Evolutionary conservation across 2,797 vertebrate genomes (phyloP).

Genomic region (Uromys caudimaculatus): DNA sequence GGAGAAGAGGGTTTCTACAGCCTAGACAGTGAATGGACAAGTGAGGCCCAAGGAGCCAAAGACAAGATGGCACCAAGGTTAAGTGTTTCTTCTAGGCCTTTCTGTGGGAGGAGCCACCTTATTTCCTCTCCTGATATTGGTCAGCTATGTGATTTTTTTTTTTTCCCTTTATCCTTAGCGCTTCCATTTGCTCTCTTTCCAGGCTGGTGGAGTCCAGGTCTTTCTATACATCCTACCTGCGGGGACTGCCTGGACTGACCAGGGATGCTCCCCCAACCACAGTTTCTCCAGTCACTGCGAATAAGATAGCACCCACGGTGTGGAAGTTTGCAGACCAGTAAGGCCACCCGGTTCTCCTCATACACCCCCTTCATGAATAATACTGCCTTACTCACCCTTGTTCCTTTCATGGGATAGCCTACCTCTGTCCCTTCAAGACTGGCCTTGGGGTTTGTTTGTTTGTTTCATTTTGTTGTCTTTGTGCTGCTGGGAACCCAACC

Average conservation of each 20-base stretch:
- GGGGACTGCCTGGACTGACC: constrained; percentile 88
- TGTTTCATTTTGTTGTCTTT: background rate
- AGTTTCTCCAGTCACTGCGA: fast-evolving
- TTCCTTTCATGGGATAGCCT: background rate
- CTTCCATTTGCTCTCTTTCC: constrained; percentile 34
- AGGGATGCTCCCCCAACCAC: constrained; percentile 85
- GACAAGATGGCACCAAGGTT: background rate
- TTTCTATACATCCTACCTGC: constrained; percentile 92
- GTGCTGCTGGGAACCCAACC: background rate
- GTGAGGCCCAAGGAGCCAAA: background rate
- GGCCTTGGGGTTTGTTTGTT: background rate
- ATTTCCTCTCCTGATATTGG: background rate
- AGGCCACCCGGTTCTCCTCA: background rate
- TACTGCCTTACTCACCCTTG: background rate
- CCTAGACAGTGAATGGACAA: background rate
- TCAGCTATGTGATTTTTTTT: background rate
- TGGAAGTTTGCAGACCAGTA: constrained; percentile 91
- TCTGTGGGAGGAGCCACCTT: background rate
- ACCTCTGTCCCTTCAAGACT: background rate
- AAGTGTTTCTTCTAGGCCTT: background rate
- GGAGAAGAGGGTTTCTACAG: background rate
- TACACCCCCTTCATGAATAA: background rate
- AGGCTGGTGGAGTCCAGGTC: constrained; percentile 90
- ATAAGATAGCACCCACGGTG: constrained; percentile 30
- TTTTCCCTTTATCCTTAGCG: background rate